phyloP scores from a whole-genome alignment of 2,888 invertebrate species.

The Masnerella sp. region DNA sequence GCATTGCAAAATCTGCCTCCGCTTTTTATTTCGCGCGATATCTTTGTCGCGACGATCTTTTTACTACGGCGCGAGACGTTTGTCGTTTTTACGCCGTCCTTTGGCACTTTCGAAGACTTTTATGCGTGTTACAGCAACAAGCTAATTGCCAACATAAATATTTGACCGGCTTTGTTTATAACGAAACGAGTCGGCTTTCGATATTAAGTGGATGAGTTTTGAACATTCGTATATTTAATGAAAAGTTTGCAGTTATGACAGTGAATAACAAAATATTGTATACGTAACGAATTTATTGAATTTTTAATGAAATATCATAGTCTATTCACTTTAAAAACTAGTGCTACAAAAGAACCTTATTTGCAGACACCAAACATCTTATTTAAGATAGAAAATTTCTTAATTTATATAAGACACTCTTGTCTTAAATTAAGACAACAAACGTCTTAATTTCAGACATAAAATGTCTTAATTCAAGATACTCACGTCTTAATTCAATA shows the following conservation, averaged over 20 bases:
- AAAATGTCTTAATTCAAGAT: no score
- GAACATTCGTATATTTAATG: not conserved
- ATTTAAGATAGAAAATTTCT: no score
- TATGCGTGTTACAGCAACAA: constrained; percentile 29
- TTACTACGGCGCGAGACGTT: constrained; percentile 18
- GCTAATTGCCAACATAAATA: constrained; percentile 37
- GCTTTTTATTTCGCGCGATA: constrained; percentile 43
- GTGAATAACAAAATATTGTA: not conserved
- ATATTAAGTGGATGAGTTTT: constrained; percentile 10
- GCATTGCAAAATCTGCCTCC: constrained; percentile 56
- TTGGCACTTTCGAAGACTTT: constrained; percentile 23
- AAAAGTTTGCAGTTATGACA: not conserved
- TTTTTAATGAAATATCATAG: no score
- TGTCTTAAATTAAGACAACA: no score
- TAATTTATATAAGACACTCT: no score
- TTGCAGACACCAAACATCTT: no score
- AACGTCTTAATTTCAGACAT: no score
- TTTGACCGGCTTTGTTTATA: constrained; percentile 31
- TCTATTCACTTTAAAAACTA: no score
- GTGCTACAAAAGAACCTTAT: no score
- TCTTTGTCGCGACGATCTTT: constrained; percentile 39
- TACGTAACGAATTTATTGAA: no score
- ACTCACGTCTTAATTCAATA: no score
- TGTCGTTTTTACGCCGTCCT: constrained; percentile 31
- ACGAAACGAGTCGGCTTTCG: constrained; percentile 12